Evolutionary conservation across 2,113 vertebrate species (phyloP), one percentile per base, ranked within the genome.

Genomic region (Spilogale gracilis): DNA sequence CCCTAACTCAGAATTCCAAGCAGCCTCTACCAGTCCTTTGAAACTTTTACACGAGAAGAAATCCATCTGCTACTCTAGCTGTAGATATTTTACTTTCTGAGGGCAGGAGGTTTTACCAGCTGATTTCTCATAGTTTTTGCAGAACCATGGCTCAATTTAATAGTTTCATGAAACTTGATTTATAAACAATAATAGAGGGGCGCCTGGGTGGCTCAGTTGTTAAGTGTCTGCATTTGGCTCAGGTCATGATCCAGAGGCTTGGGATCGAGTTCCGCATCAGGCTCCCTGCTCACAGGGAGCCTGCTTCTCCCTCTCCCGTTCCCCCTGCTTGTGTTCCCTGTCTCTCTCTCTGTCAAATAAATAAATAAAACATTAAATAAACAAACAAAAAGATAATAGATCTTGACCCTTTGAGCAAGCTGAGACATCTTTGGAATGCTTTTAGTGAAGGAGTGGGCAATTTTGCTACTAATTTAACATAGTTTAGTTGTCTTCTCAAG

Each of bases 121-220:
- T 67, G 78, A 76, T 43, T 88, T 95, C 89, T 56, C 54, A 79
- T 93, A 86, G 30, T 89, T 23, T 87, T 89, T 63, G 21, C 48
- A 56, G 52, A 21, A 52, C 14, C 0, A 0, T 5, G 45, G 43
- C 91, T 92, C 79, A 65, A 67, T 23, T n/a, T 78, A 82, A 38
- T 73, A 32, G 6, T 48, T 69, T 88, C 79, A 48, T 23, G 58
- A 86, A 74, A 88, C 32, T 54, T 74, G 6, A 60, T 71, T 63
- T 84, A 61, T n/a, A 43, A 95, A 27, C 61, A 6, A 23, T 18
- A 58, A n/a, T 9, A 30, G 48, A 78, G 38, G 38, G 38, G 38
- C 38, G 38, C 38, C 38, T 38, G 38, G 38, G 38, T 38, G 38
- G 38, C 38, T 38, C 38, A 38, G 38, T 38, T 38, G 38, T 38